Evolutionary conservation across 2,888 invertebrate genomes (phyloP).

Genomic region (Rotaria macrura): DNA sequence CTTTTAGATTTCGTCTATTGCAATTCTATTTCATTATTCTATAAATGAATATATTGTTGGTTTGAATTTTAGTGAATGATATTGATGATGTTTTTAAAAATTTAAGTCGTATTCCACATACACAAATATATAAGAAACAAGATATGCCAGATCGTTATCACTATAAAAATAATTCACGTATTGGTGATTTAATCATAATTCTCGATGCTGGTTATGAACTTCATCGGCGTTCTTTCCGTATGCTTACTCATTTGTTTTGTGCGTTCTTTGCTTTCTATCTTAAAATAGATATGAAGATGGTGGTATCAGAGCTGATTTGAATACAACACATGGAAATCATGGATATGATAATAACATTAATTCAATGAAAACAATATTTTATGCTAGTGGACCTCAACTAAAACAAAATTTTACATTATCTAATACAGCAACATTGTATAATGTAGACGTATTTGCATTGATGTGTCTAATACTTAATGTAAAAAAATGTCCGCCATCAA

Average conservation of each 20-base stretch:
- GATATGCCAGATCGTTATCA: conserved; percentile 21
- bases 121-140: background rate
- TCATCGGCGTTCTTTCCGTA: background rate
- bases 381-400: conserved; percentile 22
- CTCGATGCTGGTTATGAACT: conserved; percentile 21
- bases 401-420: conserved; percentile 26
- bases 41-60: no score
- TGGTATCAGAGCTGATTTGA: background rate
- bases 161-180: conserved; percentile 23
- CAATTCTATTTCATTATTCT: no score
- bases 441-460: conserved; percentile 46
- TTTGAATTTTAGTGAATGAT: background rate
- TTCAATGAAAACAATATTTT: conserved; percentile 26
- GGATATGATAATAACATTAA: conserved; percentile 23
- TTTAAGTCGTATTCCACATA: background rate
- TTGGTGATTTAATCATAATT: conserved; percentile 24
- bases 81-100: background rate
- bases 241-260: background rate
- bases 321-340: conserved; percentile 6
- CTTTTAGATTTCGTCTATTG: no score
- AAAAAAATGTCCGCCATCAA: conserved; percentile 40
- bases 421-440: conserved; percentile 38
- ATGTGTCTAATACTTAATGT: conserved; percentile 44
- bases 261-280: background rate
- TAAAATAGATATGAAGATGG: background rate